Conservation (phyloP, 2,888 invertebrate genomes). For the Brachylomia viminalis region DNA sequence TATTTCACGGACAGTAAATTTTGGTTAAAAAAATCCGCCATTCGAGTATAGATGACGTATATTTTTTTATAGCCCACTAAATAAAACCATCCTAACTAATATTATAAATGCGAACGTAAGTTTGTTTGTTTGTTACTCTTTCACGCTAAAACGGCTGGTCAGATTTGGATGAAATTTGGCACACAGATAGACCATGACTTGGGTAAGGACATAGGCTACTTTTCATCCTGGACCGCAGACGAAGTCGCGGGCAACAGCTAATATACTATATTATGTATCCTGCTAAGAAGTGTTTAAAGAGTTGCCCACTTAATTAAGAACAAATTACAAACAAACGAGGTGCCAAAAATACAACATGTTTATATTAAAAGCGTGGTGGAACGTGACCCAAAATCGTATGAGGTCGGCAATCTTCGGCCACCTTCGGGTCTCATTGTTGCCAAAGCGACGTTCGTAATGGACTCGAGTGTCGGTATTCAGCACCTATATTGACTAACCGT, state of each 20-base stretch:
- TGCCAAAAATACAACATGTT: constrained; percentile 44
- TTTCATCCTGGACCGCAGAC: no score
- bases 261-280: neutral
- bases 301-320: constrained; percentile 13
- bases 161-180: no score
- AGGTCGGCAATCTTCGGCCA: constrained; percentile 44
- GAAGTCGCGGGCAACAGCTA: no score
- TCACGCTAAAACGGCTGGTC: no score
- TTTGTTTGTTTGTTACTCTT: no score
- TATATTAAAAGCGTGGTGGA: constrained; percentile 12
- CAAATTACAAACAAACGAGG: constrained; percentile 32
- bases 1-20: neutral
- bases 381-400: constrained; percentile 40
- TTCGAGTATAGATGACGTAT: neutral
- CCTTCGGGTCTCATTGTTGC: constrained; percentile 45
- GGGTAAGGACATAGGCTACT: no score
- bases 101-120: no score
- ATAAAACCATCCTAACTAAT: no score
- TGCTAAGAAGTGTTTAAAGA: neutral
- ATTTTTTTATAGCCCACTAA: neutral
- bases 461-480: constrained; percentile 57
- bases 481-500: constrained; percentile 49
- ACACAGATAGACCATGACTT: no score
- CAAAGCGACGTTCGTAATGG: constrained; percentile 39
- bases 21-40: no score